phyloP scores from a whole-genome alignment of 2,797 vertebrate species.

The Alauda arvensis region DNA sequence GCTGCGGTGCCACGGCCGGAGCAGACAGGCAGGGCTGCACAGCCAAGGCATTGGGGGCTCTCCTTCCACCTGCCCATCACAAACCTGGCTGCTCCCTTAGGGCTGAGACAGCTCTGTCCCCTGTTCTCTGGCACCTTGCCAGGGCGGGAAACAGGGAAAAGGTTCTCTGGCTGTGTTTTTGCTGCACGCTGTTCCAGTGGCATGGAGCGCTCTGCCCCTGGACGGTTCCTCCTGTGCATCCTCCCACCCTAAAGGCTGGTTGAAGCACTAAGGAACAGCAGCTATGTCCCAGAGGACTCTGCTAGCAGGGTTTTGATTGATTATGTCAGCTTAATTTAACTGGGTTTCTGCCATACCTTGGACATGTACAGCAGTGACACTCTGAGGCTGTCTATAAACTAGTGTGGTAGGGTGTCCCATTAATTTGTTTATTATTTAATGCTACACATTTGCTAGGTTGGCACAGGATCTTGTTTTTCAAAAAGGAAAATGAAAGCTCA shows the following conservation, averaged over 20 bases:
- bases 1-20: rapidly evolving
- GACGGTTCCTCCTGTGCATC: neutral
- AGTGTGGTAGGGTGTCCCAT: neutral
- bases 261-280: neutral
- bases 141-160: neutral
- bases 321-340: neutral
- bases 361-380: neutral
- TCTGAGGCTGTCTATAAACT: neutral
- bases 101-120: neutral
- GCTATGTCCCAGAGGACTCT: neutral
- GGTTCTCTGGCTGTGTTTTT: neutral
- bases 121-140: rapidly evolving
- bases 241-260: neutral
- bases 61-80: neutral
- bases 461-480: slow-evolving; percentile 41
- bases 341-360: neutral
- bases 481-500: slow-evolving; percentile 53
- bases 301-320: neutral
- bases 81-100: neutral
- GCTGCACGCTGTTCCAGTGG: rapidly evolving
- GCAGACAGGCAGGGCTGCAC: neutral
- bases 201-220: neutral
- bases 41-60: rapidly evolving
- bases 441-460: slow-evolving; percentile 39
- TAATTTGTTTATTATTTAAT: slow-evolving; percentile 51